Evolutionary conservation across 2,888 invertebrate genomes (phyloP), one percentile per base, ranked within the genome.

Genomic region (Scelioninae gen. 1): DNA sequence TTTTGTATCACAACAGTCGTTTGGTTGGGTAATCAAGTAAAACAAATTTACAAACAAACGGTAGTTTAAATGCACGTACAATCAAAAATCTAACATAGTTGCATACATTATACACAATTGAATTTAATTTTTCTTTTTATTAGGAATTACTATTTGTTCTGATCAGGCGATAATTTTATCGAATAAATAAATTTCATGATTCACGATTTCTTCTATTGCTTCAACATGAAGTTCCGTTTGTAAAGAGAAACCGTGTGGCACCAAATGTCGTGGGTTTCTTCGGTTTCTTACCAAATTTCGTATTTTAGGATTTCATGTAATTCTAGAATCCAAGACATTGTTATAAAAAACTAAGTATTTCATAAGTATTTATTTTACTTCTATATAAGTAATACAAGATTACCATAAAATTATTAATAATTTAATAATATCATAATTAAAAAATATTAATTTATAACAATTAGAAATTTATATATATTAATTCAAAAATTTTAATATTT

Each of bases 41-140:
- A 34, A 63, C n/a, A 34, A 47, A 63, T 32, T 49, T 58, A 13
- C 63, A 63, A 63, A 63, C 49, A 49, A 63, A 62, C 62, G 6
- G 34, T 6, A 10, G 23, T 10, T 7, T 16, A 16, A 63, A 11
- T 34, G 4, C 31, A 32, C 31, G 6, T 13, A 1, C 5, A 58
- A 53, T 43, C 53, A 66, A 10, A 43, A 49, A 63, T 49, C 49
- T 63, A 15, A 15, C 49, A 47, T 34, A 29, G 49, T 49, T 63
- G 16, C 49, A 45, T 62, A 13, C 6, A 62, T 62, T 62, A n/a
- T 43, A 2, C 5, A n/a, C 43, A 5, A n/a, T 43, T 43, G 43
- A 11, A 11, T n/a, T 43, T 43, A 43, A n/a, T n/a, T 0, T 2
- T 7, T 43, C 11, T 43, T n/a, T n/a, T n/a, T n/a, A n/a, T n/a